Conservation (phyloP, 2,797 vertebrate species). For the Tokudaia muenninki region DNA sequence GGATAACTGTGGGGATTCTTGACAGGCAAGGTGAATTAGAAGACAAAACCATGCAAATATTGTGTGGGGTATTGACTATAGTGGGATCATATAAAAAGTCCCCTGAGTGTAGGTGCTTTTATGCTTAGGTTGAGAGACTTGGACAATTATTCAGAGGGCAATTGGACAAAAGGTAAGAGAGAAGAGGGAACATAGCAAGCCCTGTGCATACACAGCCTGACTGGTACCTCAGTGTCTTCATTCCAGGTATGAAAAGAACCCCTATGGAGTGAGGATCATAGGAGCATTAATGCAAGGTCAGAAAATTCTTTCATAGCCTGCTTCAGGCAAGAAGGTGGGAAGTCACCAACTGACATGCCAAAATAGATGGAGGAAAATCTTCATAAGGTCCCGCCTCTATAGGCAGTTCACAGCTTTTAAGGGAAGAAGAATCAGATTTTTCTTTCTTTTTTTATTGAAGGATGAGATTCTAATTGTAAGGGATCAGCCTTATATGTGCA, state of each 20-base stretch:
- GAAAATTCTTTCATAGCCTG: not conserved
- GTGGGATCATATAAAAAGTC: not conserved
- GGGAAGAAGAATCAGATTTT: not conserved
- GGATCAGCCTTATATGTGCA: not conserved
- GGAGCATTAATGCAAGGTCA: not conserved
- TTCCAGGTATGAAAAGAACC: not conserved
- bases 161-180: no score
- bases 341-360: not conserved
- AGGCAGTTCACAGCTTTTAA: not conserved
- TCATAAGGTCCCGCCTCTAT: not conserved
- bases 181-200: no score
- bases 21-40: not conserved
- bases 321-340: not conserved
- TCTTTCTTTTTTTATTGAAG: not conserved
- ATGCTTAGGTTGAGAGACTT: not conserved
- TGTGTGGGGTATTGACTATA: not conserved
- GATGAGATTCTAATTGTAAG: not conserved
- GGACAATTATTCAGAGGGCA: not conserved
- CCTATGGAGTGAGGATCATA: not conserved
- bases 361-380: not conserved
- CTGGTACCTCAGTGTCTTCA: not conserved
- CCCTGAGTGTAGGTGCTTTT: not conserved
- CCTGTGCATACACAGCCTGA: not conserved
- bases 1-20: not conserved
- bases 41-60: not conserved